phyloP scores from a whole-genome alignment of 1,140 invertebrate genomes.

The Carposina sasakii region DNA sequence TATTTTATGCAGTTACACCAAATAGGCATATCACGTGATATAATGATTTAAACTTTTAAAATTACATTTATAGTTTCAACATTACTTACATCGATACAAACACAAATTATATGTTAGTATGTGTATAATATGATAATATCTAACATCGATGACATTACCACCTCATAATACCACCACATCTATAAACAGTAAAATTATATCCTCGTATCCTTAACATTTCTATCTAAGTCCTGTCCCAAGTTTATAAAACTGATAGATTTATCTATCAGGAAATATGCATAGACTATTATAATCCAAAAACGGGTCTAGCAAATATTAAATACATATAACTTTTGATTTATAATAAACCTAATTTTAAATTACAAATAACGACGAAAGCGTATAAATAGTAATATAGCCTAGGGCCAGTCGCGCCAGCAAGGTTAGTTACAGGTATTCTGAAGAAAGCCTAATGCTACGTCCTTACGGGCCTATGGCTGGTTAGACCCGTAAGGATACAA shows the following conservation, averaged over 20 bases:
- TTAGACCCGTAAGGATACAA: conserved; percentile 53
- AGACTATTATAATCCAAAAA: conserved; percentile 49
- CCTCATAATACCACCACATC: conserved; percentile 31
- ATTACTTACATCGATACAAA: conserved; percentile 51
- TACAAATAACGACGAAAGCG: conserved; percentile 64
- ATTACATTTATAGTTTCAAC: conserved; percentile 31
- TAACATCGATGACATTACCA: conserved; percentile 57
- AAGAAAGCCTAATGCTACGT: conserved; percentile 15
- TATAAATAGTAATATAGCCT: too few species aligned
- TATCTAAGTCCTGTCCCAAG: conserved; percentile 27
- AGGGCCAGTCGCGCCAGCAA: conserved; percentile 37
- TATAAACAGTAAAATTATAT: conserved; percentile 24
- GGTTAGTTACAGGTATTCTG: conserved; percentile 21
- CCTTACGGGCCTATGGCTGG: conserved; percentile 59
- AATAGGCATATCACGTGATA: too few species aligned
- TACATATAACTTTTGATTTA: conserved; percentile 40
- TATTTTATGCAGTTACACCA: too few species aligned
- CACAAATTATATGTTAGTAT: conserved; percentile 42
- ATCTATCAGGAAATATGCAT: too few species aligned
- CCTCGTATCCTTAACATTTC: conserved; percentile 24
- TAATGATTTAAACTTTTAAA: too few species aligned
- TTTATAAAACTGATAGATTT: conserved; percentile 20
- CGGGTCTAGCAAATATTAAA: conserved; percentile 40
- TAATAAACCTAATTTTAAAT: conserved; percentile 42
- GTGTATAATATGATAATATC: conserved; percentile 47